A percentile compares a stretch with the other conserved stretches of the same genome.
Conservation (phyloP, 2,888 invertebrate genomes). For the Volucella zonaria region DNA sequence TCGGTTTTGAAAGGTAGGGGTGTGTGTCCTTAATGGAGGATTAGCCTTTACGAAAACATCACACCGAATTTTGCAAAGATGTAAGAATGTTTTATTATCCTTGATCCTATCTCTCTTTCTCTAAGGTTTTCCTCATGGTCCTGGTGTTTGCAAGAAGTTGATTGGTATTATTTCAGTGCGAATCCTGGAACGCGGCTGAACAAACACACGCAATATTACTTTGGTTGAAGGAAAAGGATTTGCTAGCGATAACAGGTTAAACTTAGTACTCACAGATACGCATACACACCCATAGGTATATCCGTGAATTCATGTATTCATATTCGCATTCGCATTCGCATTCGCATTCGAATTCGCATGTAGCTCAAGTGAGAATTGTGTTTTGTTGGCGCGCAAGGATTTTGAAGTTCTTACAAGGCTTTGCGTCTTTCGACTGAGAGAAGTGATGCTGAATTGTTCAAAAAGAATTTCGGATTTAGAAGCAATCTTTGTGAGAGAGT, state of each 20-base stretch:
- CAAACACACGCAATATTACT: slow-evolving; percentile 62
- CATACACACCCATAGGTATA: neutral
- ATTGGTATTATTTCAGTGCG: slow-evolving; percentile 72
- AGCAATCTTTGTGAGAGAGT: slow-evolving; percentile 30
- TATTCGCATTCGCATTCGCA: no score
- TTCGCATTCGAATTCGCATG: no score
- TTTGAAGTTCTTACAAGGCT: slow-evolving; percentile 54
- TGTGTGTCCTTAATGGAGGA: slow-evolving; percentile 70
- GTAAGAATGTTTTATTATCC: slow-evolving; percentile 73
- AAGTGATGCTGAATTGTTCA: slow-evolving; percentile 54
- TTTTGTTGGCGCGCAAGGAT: slow-evolving; percentile 67
- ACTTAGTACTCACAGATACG: slow-evolving; percentile 29
- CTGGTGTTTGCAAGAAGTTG: slow-evolving; percentile 57
- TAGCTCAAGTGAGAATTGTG: slow-evolving; percentile 17
- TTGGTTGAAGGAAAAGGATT: slow-evolving; percentile 49
- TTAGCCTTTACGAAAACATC: slow-evolving; percentile 70
- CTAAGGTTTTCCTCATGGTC: neutral
- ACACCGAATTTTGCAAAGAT: slow-evolving; percentile 66
- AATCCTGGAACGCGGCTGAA: slow-evolving; percentile 71
- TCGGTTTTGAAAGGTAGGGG: neutral
- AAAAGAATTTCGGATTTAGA: slow-evolving; percentile 55
- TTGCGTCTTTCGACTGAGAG: slow-evolving; percentile 15
- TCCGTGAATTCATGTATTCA: no score
- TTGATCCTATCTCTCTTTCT: slow-evolving; percentile 53
- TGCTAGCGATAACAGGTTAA: slow-evolving; percentile 63